Evolutionary conservation across 2,888 invertebrate genomes (phyloP).

Genomic region (Aproaerema taeniolella): DNA sequence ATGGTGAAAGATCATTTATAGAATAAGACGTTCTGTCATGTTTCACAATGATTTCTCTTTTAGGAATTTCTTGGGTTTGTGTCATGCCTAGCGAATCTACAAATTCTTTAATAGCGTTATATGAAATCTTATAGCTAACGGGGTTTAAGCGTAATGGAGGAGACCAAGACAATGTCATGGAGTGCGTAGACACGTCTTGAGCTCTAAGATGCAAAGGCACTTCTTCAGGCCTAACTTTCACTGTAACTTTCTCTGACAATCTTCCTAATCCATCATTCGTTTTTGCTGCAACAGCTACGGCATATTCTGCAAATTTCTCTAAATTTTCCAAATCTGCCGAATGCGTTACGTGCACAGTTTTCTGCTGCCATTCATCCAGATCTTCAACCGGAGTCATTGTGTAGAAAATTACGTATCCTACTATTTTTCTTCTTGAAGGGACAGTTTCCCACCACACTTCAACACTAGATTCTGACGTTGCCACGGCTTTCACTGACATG

Average conservation of each 20-base stretch:
- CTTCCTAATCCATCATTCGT: slow-evolving; percentile 89
- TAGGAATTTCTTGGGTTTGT: slow-evolving; percentile 89
- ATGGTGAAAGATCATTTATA: slow-evolving; percentile 93
- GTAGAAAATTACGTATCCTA: slow-evolving; percentile 94
- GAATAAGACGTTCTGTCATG: slow-evolving; percentile 84
- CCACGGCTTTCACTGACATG: slow-evolving; percentile 94
- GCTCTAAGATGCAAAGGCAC: slow-evolving; percentile 93
- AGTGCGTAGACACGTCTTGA: slow-evolving; percentile 94
- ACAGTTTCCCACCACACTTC: slow-evolving; percentile 98
- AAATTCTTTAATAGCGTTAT: slow-evolving; percentile 95
- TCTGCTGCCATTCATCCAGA: slow-evolving; percentile 93
- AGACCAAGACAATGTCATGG: slow-evolving; percentile 94
- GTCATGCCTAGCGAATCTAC: slow-evolving; percentile 96
- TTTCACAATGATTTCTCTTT: slow-evolving; percentile 84
- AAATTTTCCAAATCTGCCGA: slow-evolving; percentile 93
- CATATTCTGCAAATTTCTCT: slow-evolving; percentile 94
- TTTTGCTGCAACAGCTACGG: slow-evolving; percentile 92
- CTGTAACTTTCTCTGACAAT: slow-evolving; percentile 91
- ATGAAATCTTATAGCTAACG: slow-evolving; percentile 92
- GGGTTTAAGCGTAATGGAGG: slow-evolving; percentile 93
- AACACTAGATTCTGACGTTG: slow-evolving; percentile 94
- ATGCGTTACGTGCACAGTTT: slow-evolving; percentile 89
- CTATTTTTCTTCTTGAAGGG: slow-evolving; percentile 87
- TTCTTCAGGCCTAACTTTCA: slow-evolving; percentile 94
- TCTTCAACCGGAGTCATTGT: slow-evolving; percentile 96